Evolutionary conservation across 2,888 invertebrate genomes (phyloP).

Genomic region (Sphecodes monilicornis): DNA sequence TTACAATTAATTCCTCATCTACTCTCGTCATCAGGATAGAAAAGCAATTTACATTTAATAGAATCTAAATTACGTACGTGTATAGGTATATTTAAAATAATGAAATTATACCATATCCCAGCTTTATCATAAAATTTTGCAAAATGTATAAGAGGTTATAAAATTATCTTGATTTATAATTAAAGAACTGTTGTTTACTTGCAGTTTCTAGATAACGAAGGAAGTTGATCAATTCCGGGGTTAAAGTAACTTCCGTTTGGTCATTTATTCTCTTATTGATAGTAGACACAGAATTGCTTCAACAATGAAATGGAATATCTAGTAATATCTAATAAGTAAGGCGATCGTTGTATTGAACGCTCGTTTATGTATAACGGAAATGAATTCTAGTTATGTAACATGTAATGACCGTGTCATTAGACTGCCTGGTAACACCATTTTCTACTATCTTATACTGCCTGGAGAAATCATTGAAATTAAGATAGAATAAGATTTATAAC

Average conservation of each 20-base stretch:
- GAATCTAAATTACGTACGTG: too few species aligned
- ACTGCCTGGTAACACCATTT: not conserved
- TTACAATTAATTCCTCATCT: too few species aligned
- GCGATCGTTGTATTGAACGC: not conserved
- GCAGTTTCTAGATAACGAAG: not conserved
- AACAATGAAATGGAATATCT: not conserved
- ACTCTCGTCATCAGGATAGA: too few species aligned
- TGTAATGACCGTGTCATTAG: slow-evolving; percentile 1
- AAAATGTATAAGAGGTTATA: not conserved
- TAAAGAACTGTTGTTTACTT: not conserved
- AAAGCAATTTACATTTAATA: too few species aligned
- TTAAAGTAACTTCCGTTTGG: slow-evolving; percentile 51
- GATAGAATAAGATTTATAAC: not conserved
- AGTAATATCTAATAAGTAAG: not conserved
- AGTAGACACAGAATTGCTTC: not conserved
- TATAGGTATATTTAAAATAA: too few species aligned
- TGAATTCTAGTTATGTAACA: slow-evolving; percentile 10
- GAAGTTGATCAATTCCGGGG: slow-evolving; percentile 16
- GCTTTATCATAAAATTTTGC: not conserved
- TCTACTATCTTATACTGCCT: not conserved
- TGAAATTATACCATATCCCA: too few species aligned
- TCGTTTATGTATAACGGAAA: slow-evolving; percentile 6
- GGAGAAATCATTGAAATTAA: too few species aligned
- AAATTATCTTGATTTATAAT: not conserved
- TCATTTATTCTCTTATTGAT: slow-evolving; percentile 25